Evolutionary conservation across 2,888 invertebrate species (phyloP).

Genomic region (Poecilobothrus nobilitatus): DNA sequence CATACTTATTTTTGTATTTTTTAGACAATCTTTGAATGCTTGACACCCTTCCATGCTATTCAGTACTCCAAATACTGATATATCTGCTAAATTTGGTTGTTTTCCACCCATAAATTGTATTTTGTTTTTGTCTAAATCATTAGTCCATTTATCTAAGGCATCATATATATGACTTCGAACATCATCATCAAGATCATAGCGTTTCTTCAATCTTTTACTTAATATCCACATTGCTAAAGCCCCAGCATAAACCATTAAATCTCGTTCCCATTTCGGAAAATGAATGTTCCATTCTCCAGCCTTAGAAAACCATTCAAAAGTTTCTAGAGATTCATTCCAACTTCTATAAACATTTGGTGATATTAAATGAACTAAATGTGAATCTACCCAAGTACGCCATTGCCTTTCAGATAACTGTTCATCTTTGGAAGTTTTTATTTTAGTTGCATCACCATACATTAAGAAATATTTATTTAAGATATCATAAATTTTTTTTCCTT

Average conservation of each 20-base stretch:
- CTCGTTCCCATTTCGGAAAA: slow-evolving; percentile 79
- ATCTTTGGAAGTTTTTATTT: slow-evolving; percentile 47
- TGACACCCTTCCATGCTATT: slow-evolving; percentile 88
- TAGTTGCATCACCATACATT: slow-evolving; percentile 61
- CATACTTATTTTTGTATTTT: slow-evolving; percentile 61
- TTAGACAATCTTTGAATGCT: slow-evolving; percentile 74
- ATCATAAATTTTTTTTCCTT: slow-evolving; percentile 60
- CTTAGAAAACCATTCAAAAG: slow-evolving; percentile 90
- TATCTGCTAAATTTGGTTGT: slow-evolving; percentile 82
- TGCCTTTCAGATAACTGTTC: slow-evolving; percentile 73
- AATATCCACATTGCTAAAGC: slow-evolving; percentile 91
- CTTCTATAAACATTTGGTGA: slow-evolving; percentile 97
- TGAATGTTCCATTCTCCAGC: slow-evolving; percentile 86
- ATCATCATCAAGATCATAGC: slow-evolving; percentile 77
- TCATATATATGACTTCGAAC: slow-evolving; percentile 85
- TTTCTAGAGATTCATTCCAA: slow-evolving; percentile 71
- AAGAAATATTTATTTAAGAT: slow-evolving; percentile 82
- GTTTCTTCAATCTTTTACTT: slow-evolving; percentile 77
- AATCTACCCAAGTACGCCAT: slow-evolving; percentile 95
- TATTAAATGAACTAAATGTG: slow-evolving; percentile 79
- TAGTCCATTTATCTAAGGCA: slow-evolving; percentile 73
- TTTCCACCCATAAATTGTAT: slow-evolving; percentile 77
- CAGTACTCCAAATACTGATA: slow-evolving; percentile 83
- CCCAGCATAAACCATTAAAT: slow-evolving; percentile 83
- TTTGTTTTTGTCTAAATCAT: slow-evolving; percentile 58